Evolutionary conservation across 2,113 vertebrate genomes (phyloP), one percentile per base, ranked within the genome.

Genomic region (Aspidoscelis tigris): DNA sequence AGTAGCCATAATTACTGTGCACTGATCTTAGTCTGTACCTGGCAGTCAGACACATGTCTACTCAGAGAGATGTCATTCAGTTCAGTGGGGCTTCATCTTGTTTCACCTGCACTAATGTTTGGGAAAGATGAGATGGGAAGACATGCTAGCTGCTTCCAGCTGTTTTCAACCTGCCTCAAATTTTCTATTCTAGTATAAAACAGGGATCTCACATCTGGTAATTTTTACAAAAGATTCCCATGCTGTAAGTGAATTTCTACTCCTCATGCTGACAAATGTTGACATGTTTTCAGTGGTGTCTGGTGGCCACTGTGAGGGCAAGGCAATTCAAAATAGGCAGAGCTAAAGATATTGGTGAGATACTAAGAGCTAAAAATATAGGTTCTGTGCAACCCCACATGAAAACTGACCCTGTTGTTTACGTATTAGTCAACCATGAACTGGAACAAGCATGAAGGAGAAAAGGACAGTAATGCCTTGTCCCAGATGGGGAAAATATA

Each of bases 201-300:
- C 21, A 77, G 21, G 24, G 22, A 73, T 26, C 74, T 33, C 14
- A 8, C 6, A 61, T 71, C 33, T 76, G 6, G 2, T 44, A 70
- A 73, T 8, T 24, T 0, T 73, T 84, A 44, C 71, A 50, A 50
- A 71, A 43, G 0, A 0, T 43, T 85, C n/a, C 21, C 43, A 2
- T 33, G 33, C n/a, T 16, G 79, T 82, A 4, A 82, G 85, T 85
- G 58, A 76, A 83, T 81, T 50, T 86, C 44, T 87, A 26, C 86
- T 9, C 75, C 85, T 12, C 39, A 9, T 44, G 0, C 65, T 72
- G 21, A 68, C 50, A 84, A 43, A 11, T 70, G 33, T 61, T 78
- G 22, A 75, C 71, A 33, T 89, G 5, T 61, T 66, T 82, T 70
- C 78, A 47, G 58, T 18, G 20, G 44, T 71, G 47, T 24, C 65